Percentiles rank a stretch among this genome's conserved stretches.
phyloP scores from a whole-genome alignment of 1,140 invertebrate genomes.

The Apis florea region DNA sequence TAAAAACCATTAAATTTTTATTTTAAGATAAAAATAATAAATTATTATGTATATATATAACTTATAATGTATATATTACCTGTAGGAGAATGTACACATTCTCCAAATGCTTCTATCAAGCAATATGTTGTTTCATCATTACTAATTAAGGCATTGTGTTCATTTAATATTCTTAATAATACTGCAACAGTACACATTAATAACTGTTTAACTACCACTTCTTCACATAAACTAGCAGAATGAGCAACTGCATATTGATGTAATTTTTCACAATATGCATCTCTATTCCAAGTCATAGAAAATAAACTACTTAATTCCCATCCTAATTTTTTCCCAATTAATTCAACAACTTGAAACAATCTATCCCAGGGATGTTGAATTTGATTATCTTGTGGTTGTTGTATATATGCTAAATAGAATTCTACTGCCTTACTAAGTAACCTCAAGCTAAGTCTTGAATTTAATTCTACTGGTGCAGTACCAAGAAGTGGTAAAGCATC shows the following conservation, averaged over 20 bases:
- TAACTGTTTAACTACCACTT: slow-evolving; percentile 71
- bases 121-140: slow-evolving; percentile 71
- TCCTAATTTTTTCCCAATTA: slow-evolving; percentile 88
- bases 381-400: slow-evolving; percentile 84
- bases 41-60: slow-evolving; percentile 3
- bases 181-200: slow-evolving; percentile 73
- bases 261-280: slow-evolving; percentile 73
- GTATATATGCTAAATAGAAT: slow-evolving; percentile 84
- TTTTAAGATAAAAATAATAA: background rate
- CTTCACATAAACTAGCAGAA: slow-evolving; percentile 69
- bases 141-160: slow-evolving; percentile 72
- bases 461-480: slow-evolving; percentile 82
- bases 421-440: slow-evolving; percentile 83
- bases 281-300: slow-evolving; percentile 71
- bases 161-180: slow-evolving; percentile 74
- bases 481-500: slow-evolving; percentile 88
- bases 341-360: slow-evolving; percentile 87
- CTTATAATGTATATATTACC: slow-evolving; percentile 57
- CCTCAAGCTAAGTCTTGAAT: slow-evolving; percentile 84
- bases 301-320: slow-evolving; percentile 86
- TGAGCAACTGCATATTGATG: slow-evolving; percentile 72
- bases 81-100: slow-evolving; percentile 62
- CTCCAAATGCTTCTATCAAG: slow-evolving; percentile 77
- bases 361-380: slow-evolving; percentile 89
- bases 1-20: background rate